Conservation (phyloP, 2,888 invertebrate genomes). For the Caenorhabditis doughertyi region DNA sequence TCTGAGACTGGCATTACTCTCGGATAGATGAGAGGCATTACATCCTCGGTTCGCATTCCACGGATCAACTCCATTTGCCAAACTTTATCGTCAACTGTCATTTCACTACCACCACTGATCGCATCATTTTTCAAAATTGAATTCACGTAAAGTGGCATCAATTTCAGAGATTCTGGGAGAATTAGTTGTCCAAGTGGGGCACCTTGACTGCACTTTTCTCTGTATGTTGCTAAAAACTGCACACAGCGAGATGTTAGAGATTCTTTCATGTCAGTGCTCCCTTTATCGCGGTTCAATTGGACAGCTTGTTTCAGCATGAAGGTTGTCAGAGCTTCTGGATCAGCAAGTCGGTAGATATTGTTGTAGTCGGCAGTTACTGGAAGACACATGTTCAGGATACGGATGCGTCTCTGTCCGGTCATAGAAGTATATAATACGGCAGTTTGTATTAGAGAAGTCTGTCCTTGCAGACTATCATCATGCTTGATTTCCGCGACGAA, state of each 20-base stretch:
- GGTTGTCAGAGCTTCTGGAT: slow-evolving; percentile 94
- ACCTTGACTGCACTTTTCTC: slow-evolving; percentile 95
- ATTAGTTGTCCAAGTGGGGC: slow-evolving; percentile 96
- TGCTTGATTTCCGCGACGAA: slow-evolving; percentile 93
- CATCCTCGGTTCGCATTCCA: slow-evolving; percentile 91
- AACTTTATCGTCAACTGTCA: slow-evolving; percentile 95
- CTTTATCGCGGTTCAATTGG: slow-evolving; percentile 90
- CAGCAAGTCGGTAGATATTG: slow-evolving; percentile 94
- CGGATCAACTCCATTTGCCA: slow-evolving; percentile 94
- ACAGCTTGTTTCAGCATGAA: slow-evolving; percentile 94
- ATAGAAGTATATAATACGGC: slow-evolving; percentile 91
- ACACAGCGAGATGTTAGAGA: slow-evolving; percentile 87
- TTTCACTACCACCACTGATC: slow-evolving; percentile 93
- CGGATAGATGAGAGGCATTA: slow-evolving; percentile 94
- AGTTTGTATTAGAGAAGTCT: slow-evolving; percentile 89
- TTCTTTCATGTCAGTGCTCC: slow-evolving; percentile 92
- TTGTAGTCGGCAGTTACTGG: slow-evolving; percentile 90
- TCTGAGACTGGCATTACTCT: slow-evolving; percentile 80
- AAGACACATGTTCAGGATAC: slow-evolving; percentile 90
- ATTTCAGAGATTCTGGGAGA: slow-evolving; percentile 93
- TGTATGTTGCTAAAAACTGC: slow-evolving; percentile 93
- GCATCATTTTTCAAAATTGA: slow-evolving; percentile 95
- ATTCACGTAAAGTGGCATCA: slow-evolving; percentile 95
- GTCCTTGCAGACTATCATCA: slow-evolving; percentile 96
- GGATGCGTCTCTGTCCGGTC: slow-evolving; percentile 91